Evolutionary conservation across 1,140 invertebrate species (phyloP).

Genomic region (Ceratina calcarata): DNA sequence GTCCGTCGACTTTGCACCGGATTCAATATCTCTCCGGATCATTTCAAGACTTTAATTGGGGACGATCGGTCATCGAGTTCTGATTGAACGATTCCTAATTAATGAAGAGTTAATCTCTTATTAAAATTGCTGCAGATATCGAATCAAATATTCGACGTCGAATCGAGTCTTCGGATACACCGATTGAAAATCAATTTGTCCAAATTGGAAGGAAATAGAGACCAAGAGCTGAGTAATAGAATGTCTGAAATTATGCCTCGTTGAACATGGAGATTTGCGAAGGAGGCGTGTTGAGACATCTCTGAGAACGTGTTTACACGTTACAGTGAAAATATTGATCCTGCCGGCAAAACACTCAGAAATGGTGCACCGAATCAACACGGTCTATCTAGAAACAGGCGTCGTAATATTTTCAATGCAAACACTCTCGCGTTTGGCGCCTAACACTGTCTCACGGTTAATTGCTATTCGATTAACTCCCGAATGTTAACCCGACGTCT

Average conservation of each 20-base stretch:
- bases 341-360: neutral
- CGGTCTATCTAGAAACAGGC: neutral
- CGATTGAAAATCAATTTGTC: too few relatives aligned
- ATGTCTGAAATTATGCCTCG: neutral
- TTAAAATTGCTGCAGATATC: neutral
- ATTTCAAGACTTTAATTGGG: neutral
- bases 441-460: neutral
- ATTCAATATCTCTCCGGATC: slow-evolving; percentile 28
- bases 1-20: neutral
- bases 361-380: neutral
- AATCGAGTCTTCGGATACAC: too few relatives aligned
- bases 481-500: too few relatives aligned
- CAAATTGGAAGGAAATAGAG: neutral
- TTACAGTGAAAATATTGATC: neutral
- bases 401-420: slow-evolving; percentile 11
- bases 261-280: neutral
- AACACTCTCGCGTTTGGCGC: neutral
- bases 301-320: slow-evolving; percentile 3
- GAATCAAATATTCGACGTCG: too few relatives aligned
- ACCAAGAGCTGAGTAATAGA: neutral
- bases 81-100: neutral
- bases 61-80: neutral
- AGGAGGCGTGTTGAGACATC: neutral
- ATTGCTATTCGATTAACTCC: neutral
- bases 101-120: neutral